Conservation (phyloP, 2,888 invertebrate species). For the Oscheius sp. region DNA sequence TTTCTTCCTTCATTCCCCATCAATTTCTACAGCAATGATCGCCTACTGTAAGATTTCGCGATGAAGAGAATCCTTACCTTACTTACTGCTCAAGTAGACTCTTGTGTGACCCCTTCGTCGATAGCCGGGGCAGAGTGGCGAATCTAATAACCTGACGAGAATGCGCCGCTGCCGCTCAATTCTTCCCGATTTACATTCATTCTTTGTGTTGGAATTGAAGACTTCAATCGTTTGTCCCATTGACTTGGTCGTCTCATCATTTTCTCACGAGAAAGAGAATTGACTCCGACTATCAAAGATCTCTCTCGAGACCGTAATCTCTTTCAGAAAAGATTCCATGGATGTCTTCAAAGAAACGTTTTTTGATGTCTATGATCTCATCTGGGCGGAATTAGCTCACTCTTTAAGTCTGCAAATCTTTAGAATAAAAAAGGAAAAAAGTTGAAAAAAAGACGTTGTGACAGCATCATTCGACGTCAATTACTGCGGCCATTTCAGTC, state of each 20-base stretch:
- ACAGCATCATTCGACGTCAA: slow-evolving; percentile 21
- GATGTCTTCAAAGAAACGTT: no score
- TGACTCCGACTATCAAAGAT: no score
- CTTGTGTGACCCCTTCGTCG: slow-evolving; percentile 27
- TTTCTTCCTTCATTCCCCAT: not conserved
- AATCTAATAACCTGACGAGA: slow-evolving; percentile 31
- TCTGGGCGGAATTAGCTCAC: no score
- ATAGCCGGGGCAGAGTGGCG: slow-evolving; percentile 29
- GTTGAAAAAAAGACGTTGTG: not conserved
- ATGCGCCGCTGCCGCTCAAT: slow-evolving; percentile 26
- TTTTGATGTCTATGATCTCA: no score
- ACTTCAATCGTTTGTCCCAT: no score
- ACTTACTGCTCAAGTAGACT: not conserved
- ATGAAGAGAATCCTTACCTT: not conserved
- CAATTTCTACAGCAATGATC: not conserved
- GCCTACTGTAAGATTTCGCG: not conserved
- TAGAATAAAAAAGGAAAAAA: not conserved
- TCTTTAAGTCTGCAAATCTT: not conserved
- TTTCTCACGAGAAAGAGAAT: no score
- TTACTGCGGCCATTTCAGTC: slow-evolving; percentile 28
- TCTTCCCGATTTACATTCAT: slow-evolving; percentile 27
- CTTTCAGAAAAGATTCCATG: no score
- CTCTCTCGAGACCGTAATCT: no score
- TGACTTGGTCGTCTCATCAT: no score
- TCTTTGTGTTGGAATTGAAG: slow-evolving; percentile 27